A percentile compares a stretch with the other conserved stretches of the same genome.
Conservation (phyloP, 1,140 invertebrate species). For the Homalodisca vitripennis region DNA sequence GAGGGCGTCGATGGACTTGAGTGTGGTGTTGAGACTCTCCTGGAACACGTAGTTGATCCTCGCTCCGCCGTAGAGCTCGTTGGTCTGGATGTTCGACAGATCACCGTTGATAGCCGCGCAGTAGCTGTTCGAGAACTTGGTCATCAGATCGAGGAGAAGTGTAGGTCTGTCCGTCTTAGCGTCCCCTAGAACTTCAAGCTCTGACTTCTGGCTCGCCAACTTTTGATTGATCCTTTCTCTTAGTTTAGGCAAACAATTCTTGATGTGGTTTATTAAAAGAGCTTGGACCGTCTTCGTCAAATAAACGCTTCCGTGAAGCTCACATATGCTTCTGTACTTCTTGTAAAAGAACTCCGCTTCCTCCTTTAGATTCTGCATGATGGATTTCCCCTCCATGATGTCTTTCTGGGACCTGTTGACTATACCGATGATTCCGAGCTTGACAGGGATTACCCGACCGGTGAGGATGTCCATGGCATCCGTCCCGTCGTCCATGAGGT, state of each 20-base stretch:
- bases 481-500: constrained; percentile 76
- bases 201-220: constrained; percentile 60
- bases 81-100: constrained; percentile 66
- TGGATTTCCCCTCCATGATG: constrained; percentile 62
- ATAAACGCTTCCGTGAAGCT: constrained; percentile 60
- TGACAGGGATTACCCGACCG: constrained; percentile 69
- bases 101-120: constrained; percentile 68
- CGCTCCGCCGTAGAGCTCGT: constrained; percentile 70
- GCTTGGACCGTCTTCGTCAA: constrained; percentile 63
- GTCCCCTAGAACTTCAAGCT: constrained; percentile 65
- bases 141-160: constrained; percentile 67
- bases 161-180: constrained; percentile 62
- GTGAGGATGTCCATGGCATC: constrained; percentile 72
- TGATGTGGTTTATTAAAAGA: constrained; percentile 66
- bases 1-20: constrained; percentile 64
- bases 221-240: constrained; percentile 64
- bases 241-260: constrained; percentile 64
- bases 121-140: constrained; percentile 69
- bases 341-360: constrained; percentile 61
- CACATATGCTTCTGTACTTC: constrained; percentile 63
- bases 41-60: constrained; percentile 75
- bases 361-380: constrained; percentile 61
- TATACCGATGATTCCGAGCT: constrained; percentile 76
- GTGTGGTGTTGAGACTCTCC: constrained; percentile 62
- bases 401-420: constrained; percentile 74